phyloP scores from a whole-genome alignment of 2,113 vertebrate genomes.

The Gracilinanus agilis region DNA sequence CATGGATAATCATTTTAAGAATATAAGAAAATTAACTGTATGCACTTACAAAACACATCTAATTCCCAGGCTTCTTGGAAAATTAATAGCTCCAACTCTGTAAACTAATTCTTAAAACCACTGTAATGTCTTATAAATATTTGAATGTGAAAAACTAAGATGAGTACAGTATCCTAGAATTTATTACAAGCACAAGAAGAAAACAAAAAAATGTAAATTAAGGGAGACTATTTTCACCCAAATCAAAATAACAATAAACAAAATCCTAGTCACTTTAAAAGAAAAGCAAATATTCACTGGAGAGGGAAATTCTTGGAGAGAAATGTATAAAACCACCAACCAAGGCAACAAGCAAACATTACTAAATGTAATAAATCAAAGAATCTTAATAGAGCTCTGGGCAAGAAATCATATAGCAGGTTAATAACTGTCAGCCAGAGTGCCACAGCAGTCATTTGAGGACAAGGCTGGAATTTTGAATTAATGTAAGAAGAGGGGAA shows the following conservation, averaged over 20 bases:
- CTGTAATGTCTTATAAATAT: slow-evolving; percentile 38
- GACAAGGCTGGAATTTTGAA: not conserved
- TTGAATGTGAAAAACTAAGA: not conserved
- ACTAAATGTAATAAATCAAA: slow-evolving; percentile 14
- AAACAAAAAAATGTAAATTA: slow-evolving; percentile 44
- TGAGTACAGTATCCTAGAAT: not conserved
- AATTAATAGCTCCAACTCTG: not conserved
- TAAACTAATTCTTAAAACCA: slow-evolving; percentile 47
- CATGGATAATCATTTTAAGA: slow-evolving; percentile 39
- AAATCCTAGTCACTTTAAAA: not conserved
- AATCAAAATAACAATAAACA: slow-evolving; percentile 4
- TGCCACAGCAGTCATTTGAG: not conserved
- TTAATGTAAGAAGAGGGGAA: not conserved
- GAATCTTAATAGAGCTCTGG: slow-evolving; percentile 14
- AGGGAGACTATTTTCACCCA: not conserved
- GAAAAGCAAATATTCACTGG: not conserved
- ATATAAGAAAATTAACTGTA: slow-evolving; percentile 38
- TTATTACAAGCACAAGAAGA: not conserved
- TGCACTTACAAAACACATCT: not conserved
- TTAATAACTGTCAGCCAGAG: not conserved
- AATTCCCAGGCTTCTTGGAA: not conserved
- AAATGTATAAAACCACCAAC: not conserved
- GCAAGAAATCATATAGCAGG: slow-evolving; percentile 29
- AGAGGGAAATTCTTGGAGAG: slow-evolving; percentile 5
- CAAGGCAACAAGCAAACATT: not conserved